Percentiles rank a stretch among this genome's conserved stretches.
phyloP scores from a whole-genome alignment of 2,797 vertebrate genomes.

The Nasua narica region DNA sequence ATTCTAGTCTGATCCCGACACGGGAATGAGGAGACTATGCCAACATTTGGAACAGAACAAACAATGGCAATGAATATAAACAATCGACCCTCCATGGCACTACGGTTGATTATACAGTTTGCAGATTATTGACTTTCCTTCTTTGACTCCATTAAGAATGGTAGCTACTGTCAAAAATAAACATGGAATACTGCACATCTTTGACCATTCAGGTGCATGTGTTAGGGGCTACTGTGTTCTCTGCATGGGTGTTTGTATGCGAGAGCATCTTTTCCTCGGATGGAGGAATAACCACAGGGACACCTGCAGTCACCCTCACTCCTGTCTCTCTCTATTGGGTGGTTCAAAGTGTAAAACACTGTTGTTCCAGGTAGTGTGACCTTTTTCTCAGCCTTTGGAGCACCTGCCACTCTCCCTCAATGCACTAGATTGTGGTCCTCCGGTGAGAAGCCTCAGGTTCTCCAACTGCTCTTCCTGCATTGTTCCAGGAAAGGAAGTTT shows the following conservation, averaged over 20 bases:
- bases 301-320: not conserved
- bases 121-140: not conserved
- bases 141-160: not conserved
- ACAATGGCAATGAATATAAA: not conserved
- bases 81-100: not conserved
- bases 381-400: not conserved
- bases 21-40: not conserved
- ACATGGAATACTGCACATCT: not conserved
- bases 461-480: not conserved
- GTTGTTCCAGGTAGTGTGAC: not conserved
- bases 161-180: not conserved
- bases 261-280: not conserved
- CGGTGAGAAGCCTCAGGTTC: not conserved
- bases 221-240: not conserved
- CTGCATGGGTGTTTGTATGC: not conserved
- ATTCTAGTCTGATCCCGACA: not conserved
- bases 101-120: not conserved
- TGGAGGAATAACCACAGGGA: too few species aligned
- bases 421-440: not conserved
- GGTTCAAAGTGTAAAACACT: not conserved
- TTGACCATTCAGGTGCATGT: not conserved
- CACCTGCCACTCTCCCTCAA: not conserved
- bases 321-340: too few species aligned
- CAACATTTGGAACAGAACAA: not conserved
- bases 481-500: not conserved